These are phyloP conservation scores for Sinocyclocheilus maitianheensis DNA, from an alignment of 2,113 vertebrate genomes.

Conservation along the genomic window DNA sequence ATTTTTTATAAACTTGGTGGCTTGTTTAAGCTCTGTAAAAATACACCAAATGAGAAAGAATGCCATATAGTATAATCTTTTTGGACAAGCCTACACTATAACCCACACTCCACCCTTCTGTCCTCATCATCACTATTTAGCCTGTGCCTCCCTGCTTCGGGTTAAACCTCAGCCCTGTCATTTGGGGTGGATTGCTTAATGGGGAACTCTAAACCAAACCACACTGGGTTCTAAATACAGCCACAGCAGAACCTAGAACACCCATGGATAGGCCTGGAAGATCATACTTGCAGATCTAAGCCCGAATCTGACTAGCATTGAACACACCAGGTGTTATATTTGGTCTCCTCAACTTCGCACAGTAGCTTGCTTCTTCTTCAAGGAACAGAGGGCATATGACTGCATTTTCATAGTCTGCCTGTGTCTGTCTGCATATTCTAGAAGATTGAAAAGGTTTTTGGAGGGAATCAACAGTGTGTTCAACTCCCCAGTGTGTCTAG, in stretches of 20 bases:
- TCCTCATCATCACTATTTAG: neutral
- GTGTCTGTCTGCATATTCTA: slow-evolving; percentile 12
- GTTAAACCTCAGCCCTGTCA: neutral
- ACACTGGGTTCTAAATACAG: slow-evolving; percentile 1
- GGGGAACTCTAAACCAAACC: neutral
- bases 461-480: slow-evolving; percentile 49
- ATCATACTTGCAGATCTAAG: neutral
- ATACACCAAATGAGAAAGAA: neutral
- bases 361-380: neutral
- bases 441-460: slow-evolving; percentile 46
- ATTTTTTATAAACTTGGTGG: neutral
- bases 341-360: neutral
- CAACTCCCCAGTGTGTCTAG: slow-evolving; percentile 42
- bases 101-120: neutral
- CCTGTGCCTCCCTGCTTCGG: neutral
- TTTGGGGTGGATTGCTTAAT: neutral
- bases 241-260: neutral
- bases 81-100: neutral
- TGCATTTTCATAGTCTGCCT: neutral
- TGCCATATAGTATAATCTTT: neutral
- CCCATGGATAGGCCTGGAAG: neutral
- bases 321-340: neutral
- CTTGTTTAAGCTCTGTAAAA: slow-evolving; percentile 1
- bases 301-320: neutral
- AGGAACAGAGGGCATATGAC: neutral